Percentiles rank a stretch among this genome's conserved stretches.
These are phyloP conservation scores for Nothoprocta perdicaria DNA, from an alignment of 2,113 vertebrate species.

Conservation along the genomic window DNA sequence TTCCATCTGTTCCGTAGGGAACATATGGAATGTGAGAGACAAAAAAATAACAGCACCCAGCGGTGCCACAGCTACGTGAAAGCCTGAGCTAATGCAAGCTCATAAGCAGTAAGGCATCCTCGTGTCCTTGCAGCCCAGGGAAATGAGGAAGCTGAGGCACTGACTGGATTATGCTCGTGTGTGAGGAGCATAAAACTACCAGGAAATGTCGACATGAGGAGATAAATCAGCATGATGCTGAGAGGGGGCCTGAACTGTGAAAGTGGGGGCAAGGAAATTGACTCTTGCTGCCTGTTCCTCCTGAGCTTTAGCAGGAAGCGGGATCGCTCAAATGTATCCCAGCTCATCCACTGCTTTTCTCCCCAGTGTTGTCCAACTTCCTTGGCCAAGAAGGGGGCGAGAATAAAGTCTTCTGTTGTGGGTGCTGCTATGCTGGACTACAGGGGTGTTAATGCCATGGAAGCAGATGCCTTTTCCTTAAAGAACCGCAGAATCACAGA, in stretches of 20 bases:
- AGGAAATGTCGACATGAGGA: background rate
- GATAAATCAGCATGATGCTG: fast-evolving
- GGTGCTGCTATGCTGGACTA: background rate
- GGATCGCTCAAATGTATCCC: background rate
- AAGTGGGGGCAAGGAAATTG: background rate
- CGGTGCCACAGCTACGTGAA: background rate
- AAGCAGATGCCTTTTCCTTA: background rate
- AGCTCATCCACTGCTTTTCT: background rate
- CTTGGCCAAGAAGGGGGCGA: background rate
- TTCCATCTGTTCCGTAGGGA: background rate
- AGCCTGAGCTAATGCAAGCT: background rate
- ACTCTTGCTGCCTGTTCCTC: background rate
- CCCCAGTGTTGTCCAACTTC: background rate
- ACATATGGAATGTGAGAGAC: background rate
- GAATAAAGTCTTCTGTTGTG: background rate
- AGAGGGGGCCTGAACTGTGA: background rate
- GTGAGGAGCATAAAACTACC: background rate
- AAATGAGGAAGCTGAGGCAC: background rate
- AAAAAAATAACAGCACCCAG: background rate
- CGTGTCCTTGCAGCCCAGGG: background rate
- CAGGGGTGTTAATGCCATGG: background rate
- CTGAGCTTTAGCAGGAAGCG: background rate
- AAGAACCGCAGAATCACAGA: background rate
- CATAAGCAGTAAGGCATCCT: background rate
- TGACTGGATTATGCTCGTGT: background rate